phyloP scores from a whole-genome alignment of 2,888 invertebrate genomes.

The Protophormia terraenovae region DNA sequence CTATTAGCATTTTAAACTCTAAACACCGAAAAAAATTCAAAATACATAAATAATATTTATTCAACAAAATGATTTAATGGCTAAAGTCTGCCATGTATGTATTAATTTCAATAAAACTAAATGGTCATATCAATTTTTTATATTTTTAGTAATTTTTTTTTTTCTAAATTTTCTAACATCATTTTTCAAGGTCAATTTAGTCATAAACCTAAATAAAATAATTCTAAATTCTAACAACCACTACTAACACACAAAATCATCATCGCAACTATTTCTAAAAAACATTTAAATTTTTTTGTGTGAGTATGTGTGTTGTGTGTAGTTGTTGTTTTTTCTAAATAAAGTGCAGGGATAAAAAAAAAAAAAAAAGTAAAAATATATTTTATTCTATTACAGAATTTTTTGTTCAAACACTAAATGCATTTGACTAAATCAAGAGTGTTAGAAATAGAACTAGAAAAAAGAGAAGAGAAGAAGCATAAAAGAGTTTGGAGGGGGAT shows the following conservation, averaged over 20 bases:
- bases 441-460: constrained; percentile 37
- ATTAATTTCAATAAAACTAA: constrained; percentile 42
- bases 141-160: background rate
- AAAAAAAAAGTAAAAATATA: constrained; percentile 17
- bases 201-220: constrained; percentile 63
- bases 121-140: background rate
- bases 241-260: constrained; percentile 62
- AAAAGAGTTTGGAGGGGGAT: background rate
- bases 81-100: constrained; percentile 5
- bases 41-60: background rate
- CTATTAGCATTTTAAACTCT: background rate
- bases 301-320: constrained; percentile 5
- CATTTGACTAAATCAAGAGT: constrained; percentile 44
- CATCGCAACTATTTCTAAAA: background rate
- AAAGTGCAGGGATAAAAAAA: constrained; percentile 23
- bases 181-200: constrained; percentile 67
- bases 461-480: background rate
- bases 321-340: constrained; percentile 26
- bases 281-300: constrained; percentile 1
- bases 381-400: constrained; percentile 25
- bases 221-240: constrained; percentile 61
- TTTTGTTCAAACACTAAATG: constrained; percentile 51
- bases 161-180: constrained; percentile 47
- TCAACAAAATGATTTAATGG: constrained; percentile 28
- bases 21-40: background rate